Evolutionary conservation across 2,888 invertebrate genomes (phyloP), one percentile per base, ranked within the genome.

Genomic region (Plagiodera versicolora): DNA sequence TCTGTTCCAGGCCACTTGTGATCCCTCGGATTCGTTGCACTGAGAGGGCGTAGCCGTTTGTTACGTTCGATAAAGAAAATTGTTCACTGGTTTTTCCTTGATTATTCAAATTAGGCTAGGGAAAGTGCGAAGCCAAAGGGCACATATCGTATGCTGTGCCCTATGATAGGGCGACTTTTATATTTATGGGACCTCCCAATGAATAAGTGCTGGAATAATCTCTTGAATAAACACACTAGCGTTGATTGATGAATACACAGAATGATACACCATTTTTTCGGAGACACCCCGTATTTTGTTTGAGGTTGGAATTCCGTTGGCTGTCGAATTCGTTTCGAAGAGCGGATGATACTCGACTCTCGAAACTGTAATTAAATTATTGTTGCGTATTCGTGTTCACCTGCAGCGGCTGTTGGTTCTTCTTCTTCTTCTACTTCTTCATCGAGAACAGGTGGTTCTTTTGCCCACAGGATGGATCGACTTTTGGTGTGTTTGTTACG

Each of bases 1-100:
- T 63, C 63, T 60, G 55, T 63, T 63, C 63, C 63, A 60, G 63
- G 57, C 63, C 63, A 63, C 63, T 63, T 63, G 63, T 53, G 57
- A 63, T 63, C 63, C 63, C 60, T 56, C 53, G 50, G 44, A 60
- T 45, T 46, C 46, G 47, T 60, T 46, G 46, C 50, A 57, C 35
- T 49, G 30, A 54, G 45, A 53, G 57, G 54, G 19, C 24, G 28
- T 14, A 10, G 18, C 46, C 24, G 16, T 56, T 60, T 51, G 47
- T 35, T 50, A 49, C 3, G 46, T 59, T 59, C 39, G 46, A 54
- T 49, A 54, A 59, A 54, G 59, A 54, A 59, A 52, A 59, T 54
- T 56, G 46, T 56, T 48, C 48, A 47, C 32, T 48, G 53, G 35
- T 53, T 53, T 53, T 53, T 53, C 53, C 53, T 18, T 5, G 28